Conservation (phyloP, 1,140 invertebrate genomes). For the Oncopeltus fasciatus region DNA sequence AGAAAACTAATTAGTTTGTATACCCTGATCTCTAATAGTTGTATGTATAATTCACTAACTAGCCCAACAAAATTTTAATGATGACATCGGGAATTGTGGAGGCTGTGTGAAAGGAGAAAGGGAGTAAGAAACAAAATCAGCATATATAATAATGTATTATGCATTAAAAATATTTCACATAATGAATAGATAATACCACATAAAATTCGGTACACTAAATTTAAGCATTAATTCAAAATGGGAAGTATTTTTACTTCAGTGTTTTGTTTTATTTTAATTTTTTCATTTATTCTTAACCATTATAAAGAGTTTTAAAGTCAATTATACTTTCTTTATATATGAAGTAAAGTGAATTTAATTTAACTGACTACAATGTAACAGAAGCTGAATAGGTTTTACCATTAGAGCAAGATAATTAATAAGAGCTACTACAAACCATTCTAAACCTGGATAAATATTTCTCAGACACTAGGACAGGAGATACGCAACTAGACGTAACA, state of each 20-base stretch:
- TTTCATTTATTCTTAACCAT: too few species aligned
- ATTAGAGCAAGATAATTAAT: neutral
- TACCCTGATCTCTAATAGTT: too few species aligned
- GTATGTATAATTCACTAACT: too few species aligned
- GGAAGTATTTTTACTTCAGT: neutral
- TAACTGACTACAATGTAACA: neutral
- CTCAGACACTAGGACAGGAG: neutral
- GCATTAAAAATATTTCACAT: slow-evolving; percentile 11
- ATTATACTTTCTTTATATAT: neutral
- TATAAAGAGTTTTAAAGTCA: neutral
- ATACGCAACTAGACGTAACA: too few species aligned
- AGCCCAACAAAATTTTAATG: too few species aligned
- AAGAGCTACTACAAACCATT: neutral
- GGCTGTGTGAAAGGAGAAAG: neutral
- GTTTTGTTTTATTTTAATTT: too few species aligned
- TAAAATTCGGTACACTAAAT: neutral
- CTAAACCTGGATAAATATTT: slow-evolving; percentile 4
- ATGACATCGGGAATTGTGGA: too few species aligned
- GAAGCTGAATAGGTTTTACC: neutral
- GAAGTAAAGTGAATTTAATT: neutral
- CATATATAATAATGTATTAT: slow-evolving; percentile 10
- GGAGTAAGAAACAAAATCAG: neutral
- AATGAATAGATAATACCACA: slow-evolving; percentile 3
- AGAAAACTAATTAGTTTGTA: too few species aligned
- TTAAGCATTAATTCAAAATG: slow-evolving; percentile 5